Conservation (phyloP, 2,888 invertebrate genomes). For the Alcis repandata region DNA sequence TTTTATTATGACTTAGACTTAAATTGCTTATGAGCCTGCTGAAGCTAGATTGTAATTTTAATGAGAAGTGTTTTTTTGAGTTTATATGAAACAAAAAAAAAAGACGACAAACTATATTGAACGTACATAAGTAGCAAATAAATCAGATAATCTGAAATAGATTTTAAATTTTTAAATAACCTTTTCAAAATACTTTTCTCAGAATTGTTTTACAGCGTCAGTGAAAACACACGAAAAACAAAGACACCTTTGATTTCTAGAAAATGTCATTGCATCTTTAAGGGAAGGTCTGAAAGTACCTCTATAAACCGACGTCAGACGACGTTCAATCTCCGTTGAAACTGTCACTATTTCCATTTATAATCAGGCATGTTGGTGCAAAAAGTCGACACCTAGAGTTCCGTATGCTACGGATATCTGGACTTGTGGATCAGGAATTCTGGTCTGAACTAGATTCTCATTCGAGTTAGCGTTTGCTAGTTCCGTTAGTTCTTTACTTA, state of each 20-base stretch:
- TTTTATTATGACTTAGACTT: too few relatives aligned
- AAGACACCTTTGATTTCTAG: neutral
- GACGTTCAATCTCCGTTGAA: conserved; percentile 26
- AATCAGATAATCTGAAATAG: too few relatives aligned
- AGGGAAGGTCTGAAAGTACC: conserved; percentile 4
- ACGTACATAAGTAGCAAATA: too few relatives aligned
- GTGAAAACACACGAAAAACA: neutral
- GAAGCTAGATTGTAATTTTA: too few relatives aligned
- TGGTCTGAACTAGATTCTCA: conserved; percentile 25
- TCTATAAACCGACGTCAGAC: conserved; percentile 13
- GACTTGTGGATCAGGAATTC: conserved; percentile 25
- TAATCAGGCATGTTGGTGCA: conserved; percentile 23
- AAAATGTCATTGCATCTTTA: neutral
- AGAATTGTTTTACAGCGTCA: neutral
- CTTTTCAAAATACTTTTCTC: too few relatives aligned
- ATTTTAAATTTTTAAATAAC: too few relatives aligned
- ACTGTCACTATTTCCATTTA: conserved; percentile 33
- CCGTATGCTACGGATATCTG: conserved; percentile 33
- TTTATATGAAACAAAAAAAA: too few relatives aligned
- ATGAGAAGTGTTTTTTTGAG: too few relatives aligned
- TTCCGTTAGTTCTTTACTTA: conserved; percentile 1
- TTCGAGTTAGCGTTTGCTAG: conserved; percentile 3
- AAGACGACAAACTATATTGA: too few relatives aligned
- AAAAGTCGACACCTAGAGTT: conserved; percentile 31
- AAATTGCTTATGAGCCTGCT: too few relatives aligned